Evolutionary conservation across 2,113 vertebrate species (phyloP).

Genomic region (Chauna torquata): DNA sequence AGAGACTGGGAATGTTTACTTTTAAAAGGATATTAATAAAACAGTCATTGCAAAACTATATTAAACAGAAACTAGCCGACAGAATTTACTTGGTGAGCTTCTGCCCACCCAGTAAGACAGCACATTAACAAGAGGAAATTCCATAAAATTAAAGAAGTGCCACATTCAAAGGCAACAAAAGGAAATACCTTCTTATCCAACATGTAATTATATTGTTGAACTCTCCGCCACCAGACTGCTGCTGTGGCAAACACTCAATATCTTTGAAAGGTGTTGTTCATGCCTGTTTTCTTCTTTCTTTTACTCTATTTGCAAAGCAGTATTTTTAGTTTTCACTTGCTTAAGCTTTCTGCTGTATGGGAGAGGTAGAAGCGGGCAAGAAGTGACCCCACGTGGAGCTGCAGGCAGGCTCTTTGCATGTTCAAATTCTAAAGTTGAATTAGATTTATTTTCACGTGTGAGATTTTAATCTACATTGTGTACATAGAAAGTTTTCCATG

Average conservation of each 20-base stretch:
- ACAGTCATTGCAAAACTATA: not conserved
- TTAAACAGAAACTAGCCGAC: not conserved
- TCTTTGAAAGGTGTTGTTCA: not conserved
- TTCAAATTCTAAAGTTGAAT: not conserved
- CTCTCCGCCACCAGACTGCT: not conserved
- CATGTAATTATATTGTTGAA: not conserved
- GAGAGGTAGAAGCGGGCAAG: not conserved
- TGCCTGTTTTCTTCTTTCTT: not conserved
- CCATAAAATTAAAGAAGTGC: not conserved
- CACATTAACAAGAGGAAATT: not conserved
- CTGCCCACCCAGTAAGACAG: not conserved
- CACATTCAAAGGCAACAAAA: not conserved
- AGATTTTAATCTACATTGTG: not conserved
- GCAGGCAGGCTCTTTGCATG: not conserved
- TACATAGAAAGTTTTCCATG: not conserved
- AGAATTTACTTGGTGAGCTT: not conserved
- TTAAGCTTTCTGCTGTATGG: not conserved
- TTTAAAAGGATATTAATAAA: not conserved
- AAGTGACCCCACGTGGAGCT: not conserved
- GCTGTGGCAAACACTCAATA: not conserved
- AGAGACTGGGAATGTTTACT: not conserved
- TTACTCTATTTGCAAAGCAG: not conserved
- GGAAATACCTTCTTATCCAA: not conserved
- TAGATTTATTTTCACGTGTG: not conserved
- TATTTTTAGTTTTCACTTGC: not conserved